Evolutionary conservation across 2,113 vertebrate species (phyloP), one percentile per base, ranked within the genome.

Genomic region (Meleagris gallopavo): DNA sequence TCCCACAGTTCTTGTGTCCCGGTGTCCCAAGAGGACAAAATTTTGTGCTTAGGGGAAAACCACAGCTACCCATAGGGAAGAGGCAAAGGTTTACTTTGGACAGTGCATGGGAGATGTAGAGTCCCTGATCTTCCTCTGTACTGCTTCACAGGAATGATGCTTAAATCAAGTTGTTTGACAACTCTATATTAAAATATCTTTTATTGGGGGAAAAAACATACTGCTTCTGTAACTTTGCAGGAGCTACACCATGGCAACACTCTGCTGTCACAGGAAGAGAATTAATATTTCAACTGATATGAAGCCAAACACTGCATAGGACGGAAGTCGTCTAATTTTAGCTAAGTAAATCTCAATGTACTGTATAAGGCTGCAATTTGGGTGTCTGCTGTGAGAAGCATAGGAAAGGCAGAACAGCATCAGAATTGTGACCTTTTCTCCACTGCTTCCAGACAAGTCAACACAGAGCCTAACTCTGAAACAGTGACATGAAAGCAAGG

Each of bases 31-130:
- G 0, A 2, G 54, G 24, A 58, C 4, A 62, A 79, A 89, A 54
- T 3, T 27, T 87, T 30, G 9, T 76, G 20, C 75, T 85, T 48
- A 43, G 82, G 87, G 50, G 45, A 91, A 91, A 83, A 16, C 52
- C 32, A 7, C 6, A 69, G 11, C 27, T 48, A 5, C 6, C 24
- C n/a, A 34, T 8, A 55, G 11, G 2, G 34, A 83, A 24, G 30
- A 85, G 45, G 21, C 4, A 54, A 89, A 66, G 12, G 6, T 2
- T 90, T 13, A 19, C 41, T 64, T 10, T 0, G 1, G 43, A 57
- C 27, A 54, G 69, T 7, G 9, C 18, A 40, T 62, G 38, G 2
- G 9, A 46, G 24, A 21, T 30, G 15, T 0, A 10, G 15, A 16
- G 3, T 50, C 41, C 73, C 48, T 0, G 1, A 34, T 73, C 58